Conservation (phyloP, 2,113 vertebrate species). For the Forbesichthys papilliferus region DNA sequence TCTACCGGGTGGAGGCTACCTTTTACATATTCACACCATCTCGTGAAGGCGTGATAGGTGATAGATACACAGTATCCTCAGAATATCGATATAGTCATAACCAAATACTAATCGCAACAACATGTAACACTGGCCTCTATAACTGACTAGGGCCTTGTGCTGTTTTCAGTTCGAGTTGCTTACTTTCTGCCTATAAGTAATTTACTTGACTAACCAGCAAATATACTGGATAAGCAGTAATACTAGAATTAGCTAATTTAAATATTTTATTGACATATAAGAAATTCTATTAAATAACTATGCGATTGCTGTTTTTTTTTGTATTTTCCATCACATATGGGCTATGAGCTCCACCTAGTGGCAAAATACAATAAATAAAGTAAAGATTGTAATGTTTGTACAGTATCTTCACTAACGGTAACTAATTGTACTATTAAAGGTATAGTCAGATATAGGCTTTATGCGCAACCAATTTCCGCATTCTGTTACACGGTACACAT, state of each 20-base stretch:
- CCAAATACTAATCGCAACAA: conserved; percentile 1
- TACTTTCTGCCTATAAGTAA: too few species aligned
- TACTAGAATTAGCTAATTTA: too few species aligned
- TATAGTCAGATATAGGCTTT: too few species aligned
- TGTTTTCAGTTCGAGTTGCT: background rate
- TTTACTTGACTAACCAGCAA: too few species aligned
- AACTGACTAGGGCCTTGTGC: background rate
- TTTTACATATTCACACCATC: background rate
- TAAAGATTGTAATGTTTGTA: background rate
- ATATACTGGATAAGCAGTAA: too few species aligned
- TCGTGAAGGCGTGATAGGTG: background rate
- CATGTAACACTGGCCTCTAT: conserved; percentile 9
- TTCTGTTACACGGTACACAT: too few species aligned
- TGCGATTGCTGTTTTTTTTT: background rate
- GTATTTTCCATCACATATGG: background rate
- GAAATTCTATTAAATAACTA: too few species aligned
- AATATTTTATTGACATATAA: too few species aligned
- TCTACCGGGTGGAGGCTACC: background rate
- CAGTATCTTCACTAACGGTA: background rate
- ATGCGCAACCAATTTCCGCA: too few species aligned
- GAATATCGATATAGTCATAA: background rate
- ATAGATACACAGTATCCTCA: background rate
- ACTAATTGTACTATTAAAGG: too few species aligned
- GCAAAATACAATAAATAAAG: background rate
- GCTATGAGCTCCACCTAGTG: conserved; percentile 1